Evolutionary conservation across 2,797 vertebrate genomes (phyloP).

Genomic region (Poeciliopsis gracilis): DNA sequence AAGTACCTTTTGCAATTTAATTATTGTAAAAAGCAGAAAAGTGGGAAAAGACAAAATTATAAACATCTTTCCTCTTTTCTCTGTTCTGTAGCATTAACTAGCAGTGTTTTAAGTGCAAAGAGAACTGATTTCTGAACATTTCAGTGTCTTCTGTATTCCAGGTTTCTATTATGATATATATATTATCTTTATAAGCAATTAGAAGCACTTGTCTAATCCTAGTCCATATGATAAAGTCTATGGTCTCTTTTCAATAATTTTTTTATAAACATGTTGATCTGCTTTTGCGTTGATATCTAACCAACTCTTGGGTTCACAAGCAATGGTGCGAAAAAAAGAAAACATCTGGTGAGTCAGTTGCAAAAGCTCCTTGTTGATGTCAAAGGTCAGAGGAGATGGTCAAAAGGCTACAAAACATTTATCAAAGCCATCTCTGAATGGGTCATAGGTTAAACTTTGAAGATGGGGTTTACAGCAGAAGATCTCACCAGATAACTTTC

Average conservation of each 20-base stretch:
- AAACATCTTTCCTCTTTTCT: neutral
- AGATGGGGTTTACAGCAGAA: neutral
- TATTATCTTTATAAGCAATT: neutral
- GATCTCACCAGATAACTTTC: neutral
- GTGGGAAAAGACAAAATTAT: no score
- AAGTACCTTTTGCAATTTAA: no score
- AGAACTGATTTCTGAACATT: neutral
- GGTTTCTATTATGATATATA: neutral
- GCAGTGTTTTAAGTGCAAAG: neutral
- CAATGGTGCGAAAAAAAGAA: neutral
- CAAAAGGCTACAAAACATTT: neutral
- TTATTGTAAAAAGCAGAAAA: no score
- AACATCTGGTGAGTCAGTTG: neutral
- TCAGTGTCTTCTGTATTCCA: neutral
- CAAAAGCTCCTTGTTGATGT: neutral
- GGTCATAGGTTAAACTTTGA: neutral
- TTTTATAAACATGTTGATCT: neutral
- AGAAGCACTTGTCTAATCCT: neutral
- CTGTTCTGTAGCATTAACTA: neutral
- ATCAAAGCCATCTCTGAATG: neutral
- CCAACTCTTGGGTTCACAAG: neutral
- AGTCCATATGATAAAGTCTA: neutral
- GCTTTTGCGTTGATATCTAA: neutral
- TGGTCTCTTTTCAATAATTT: neutral
- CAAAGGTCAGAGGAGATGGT: neutral